phyloP scores from a whole-genome alignment of 1,140 invertebrate species.

The Neomicropteryx cornuta region DNA sequence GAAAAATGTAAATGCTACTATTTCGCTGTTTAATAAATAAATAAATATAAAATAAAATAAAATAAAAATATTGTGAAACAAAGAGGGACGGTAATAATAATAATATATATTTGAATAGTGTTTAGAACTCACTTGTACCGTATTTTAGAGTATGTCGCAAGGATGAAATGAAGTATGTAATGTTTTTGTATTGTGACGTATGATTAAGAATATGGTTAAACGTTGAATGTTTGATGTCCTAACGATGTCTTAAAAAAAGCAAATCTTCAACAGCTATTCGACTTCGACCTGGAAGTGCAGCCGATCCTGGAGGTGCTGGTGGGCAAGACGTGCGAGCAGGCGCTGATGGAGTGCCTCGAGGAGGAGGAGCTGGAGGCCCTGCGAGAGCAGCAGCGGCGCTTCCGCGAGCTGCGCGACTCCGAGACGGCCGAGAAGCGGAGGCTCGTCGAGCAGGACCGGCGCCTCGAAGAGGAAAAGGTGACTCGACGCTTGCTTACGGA shows the following conservation, averaged over 20 bases:
- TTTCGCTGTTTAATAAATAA: no score
- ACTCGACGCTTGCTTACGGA: no score
- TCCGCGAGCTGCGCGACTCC: conserved; percentile 62
- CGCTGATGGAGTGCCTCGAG: conserved; percentile 70
- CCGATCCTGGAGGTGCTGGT: conserved; percentile 80
- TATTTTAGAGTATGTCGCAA: no score
- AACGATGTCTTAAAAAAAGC: background rate
- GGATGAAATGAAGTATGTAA: no score
- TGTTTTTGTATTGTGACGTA: no score
- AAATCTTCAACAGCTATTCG: conserved; percentile 50
- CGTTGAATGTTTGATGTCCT: background rate
- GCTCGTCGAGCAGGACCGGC: conserved; percentile 23
- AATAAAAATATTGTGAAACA: no score
- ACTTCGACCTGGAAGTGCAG: conserved; percentile 81
- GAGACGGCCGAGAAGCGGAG: conserved; percentile 56
- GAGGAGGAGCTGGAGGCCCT: conserved; percentile 66
- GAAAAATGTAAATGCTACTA: no score
- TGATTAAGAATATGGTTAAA: no score
- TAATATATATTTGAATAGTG: no score
- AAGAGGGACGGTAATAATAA: no score
- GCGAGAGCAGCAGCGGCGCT: conserved; percentile 64
- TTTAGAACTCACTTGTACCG: no score
- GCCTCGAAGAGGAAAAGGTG: conserved; percentile 24
- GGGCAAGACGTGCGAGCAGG: conserved; percentile 78
- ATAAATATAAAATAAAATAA: no score